These are phyloP conservation scores for Margaritifera margaritifera DNA, from an alignment of 2,888 invertebrate genomes.

Conservation along the genomic window DNA sequence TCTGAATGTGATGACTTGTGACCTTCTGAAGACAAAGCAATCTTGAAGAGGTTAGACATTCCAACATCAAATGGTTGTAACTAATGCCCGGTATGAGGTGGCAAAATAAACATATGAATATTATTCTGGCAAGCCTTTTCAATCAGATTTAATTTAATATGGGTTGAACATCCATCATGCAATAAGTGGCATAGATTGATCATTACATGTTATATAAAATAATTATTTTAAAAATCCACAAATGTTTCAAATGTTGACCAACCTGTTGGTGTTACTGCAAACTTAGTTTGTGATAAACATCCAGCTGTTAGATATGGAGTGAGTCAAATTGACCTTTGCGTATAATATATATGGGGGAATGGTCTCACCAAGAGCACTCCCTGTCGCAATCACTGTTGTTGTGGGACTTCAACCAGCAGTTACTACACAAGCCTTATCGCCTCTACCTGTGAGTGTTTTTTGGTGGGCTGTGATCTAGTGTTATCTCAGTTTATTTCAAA, in stretches of 20 bases:
- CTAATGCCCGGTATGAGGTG: conserved; percentile 11
- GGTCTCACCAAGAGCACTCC: conserved; percentile 15
- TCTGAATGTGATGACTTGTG: too few relatives aligned
- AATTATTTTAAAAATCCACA: conserved; percentile 20
- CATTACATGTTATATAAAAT: conserved; percentile 17
- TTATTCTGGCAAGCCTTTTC: conserved; percentile 14
- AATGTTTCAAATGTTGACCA: conserved; percentile 21
- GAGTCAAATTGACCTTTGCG: conserved; percentile 20
- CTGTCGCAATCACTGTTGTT: conserved; percentile 2
- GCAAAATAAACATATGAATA: conserved; percentile 16
- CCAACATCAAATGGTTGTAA: conserved; percentile 15
- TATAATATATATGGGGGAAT: conserved; percentile 23
- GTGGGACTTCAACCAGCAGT: conserved; percentile 10
- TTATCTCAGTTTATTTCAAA: too few relatives aligned
- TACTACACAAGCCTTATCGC: conserved; percentile 15
- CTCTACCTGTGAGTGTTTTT: conserved; percentile 15
- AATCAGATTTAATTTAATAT: conserved; percentile 13
- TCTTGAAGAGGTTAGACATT: conserved; percentile 23
- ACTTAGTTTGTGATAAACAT: conserved; percentile 9
- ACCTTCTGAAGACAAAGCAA: too few relatives aligned
- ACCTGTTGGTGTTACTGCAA: conserved; percentile 4
- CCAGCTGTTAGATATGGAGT: conserved; percentile 5
- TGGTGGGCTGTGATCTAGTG: conserved; percentile 20
- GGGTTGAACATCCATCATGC: conserved; percentile 28
- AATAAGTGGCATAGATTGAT: conserved; percentile 15